phyloP scores from a whole-genome alignment of 2,797 vertebrate genomes.

The Micrastur ruficollis region DNA sequence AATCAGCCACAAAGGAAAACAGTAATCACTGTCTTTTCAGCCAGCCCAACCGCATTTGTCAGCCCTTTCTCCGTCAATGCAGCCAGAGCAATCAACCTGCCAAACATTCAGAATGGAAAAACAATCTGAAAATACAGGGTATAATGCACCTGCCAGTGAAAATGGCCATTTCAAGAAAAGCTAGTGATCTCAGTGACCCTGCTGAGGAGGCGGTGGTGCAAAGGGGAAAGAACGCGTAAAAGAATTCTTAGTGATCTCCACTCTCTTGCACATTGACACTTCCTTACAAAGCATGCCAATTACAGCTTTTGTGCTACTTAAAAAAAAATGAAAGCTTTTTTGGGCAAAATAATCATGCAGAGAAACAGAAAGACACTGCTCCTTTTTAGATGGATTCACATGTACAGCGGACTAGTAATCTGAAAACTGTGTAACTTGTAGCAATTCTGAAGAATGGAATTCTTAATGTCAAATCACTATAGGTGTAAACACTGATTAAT shows the following conservation, averaged over 20 bases:
- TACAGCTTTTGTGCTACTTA: conserved; percentile 99
- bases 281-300: conserved; percentile 99
- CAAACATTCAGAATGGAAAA: conserved; percentile 99
- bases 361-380: conserved; percentile 79
- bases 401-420: conserved; percentile 83
- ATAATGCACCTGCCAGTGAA: conserved; percentile 99
- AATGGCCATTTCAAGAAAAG: conserved; percentile 99
- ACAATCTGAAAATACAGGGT: conserved; percentile 99
- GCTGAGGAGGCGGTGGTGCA: conserved; percentile 89
- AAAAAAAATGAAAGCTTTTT: conserved; percentile 96
- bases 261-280: conserved; percentile 97
- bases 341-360: conserved; percentile 84
- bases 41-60: conserved; percentile 92
- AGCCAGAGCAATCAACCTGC: conserved; percentile 99
- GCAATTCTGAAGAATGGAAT: conserved; percentile 72
- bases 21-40: conserved; percentile 99
- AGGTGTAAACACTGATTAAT: conserved; percentile 73
- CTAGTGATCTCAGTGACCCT: conserved; percentile 99
- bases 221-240: conserved; percentile 92
- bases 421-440: conserved; percentile 75
- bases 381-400: conserved; percentile 80
- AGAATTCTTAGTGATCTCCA: conserved; percentile 97
- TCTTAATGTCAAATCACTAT: conserved; percentile 72
- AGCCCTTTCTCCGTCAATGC: conserved; percentile 95
- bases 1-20: conserved; percentile 99